A percentile compares a stretch with the other conserved stretches of the same genome.
phyloP scores from a whole-genome alignment of 1,140 invertebrate species.

The Micrasema minimum region DNA sequence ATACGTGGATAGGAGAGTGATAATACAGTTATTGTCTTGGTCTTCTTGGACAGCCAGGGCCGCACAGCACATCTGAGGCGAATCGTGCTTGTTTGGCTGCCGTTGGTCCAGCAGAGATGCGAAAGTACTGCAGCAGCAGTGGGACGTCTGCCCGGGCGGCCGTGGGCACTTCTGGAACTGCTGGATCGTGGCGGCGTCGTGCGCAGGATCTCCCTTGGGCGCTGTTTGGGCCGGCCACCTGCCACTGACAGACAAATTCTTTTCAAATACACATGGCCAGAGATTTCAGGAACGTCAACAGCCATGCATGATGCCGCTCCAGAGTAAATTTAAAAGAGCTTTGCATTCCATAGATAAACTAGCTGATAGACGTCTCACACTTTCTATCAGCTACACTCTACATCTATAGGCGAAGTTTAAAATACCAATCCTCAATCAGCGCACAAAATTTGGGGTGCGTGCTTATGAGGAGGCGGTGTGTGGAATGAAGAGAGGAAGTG shows the following conservation, averaged over 20 bases:
- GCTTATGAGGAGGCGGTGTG: too few species aligned
- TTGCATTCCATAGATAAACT: too few species aligned
- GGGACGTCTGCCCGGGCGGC: conserved; percentile 93
- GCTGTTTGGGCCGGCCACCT: conserved; percentile 95
- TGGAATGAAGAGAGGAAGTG: too few species aligned
- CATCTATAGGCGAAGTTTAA: too few species aligned
- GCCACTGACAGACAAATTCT: not conserved
- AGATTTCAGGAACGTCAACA: too few species aligned
- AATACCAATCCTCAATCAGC: too few species aligned
- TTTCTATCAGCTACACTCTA: not conserved
- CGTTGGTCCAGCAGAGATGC: conserved; percentile 96
- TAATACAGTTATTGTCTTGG: not conserved
- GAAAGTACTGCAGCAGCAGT: conserved; percentile 97
- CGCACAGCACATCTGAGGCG: conserved; percentile 94
- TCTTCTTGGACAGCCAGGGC: conserved; percentile 83
- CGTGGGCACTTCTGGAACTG: conserved; percentile 97
- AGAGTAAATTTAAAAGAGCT: not conserved
- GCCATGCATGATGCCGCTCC: too few species aligned
- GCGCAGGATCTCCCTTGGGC: conserved; percentile 95
- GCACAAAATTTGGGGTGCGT: too few species aligned
- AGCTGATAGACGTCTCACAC: not conserved
- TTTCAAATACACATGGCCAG: too few species aligned
- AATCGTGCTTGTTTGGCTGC: conserved; percentile 96
- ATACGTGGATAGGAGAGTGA: not conserved
- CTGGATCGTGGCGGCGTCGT: conserved; percentile 98